phyloP scores from a whole-genome alignment of 2,113 vertebrate species.

The Pteronura brasiliensis region DNA sequence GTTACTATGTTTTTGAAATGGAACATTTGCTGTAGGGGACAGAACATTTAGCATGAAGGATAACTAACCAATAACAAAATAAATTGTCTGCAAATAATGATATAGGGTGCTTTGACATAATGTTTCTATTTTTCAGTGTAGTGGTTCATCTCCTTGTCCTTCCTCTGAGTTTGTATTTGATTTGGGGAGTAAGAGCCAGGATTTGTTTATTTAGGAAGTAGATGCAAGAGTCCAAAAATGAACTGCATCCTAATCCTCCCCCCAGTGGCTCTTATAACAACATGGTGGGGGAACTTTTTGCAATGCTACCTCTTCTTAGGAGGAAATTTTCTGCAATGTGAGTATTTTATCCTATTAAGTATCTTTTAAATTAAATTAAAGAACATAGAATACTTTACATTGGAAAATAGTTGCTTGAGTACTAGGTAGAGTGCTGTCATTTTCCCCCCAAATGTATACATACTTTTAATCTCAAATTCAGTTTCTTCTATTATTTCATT shows the following conservation, averaged over 20 bases:
- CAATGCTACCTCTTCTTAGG: constrained; percentile 45
- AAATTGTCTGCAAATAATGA: constrained; percentile 65
- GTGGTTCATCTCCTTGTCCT: constrained; percentile 58
- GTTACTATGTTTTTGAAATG: constrained; percentile 68
- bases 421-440: background rate
- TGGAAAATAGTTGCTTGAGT: constrained; percentile 26
- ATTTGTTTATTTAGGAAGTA: constrained; percentile 66
- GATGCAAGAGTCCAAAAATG: constrained; percentile 59
- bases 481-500: constrained; percentile 35
- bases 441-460: background rate
- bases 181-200: constrained; percentile 1
- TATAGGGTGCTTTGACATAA: constrained; percentile 54
- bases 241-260: constrained; percentile 28
- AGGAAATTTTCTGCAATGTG: constrained; percentile 42
- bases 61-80: constrained; percentile 73
- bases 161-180: constrained; percentile 45
- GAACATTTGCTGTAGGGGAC: constrained; percentile 62
- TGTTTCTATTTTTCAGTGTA: constrained; percentile 21
- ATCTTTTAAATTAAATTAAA: constrained; percentile 49
- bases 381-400: constrained; percentile 18
- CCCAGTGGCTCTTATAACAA: constrained; percentile 43
- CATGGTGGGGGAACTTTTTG: background rate
- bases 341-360: constrained; percentile 47
- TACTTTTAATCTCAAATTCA: background rate
- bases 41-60: constrained; percentile 64